These are phyloP conservation scores for Brachionus manjavacas DNA, from an alignment of 1,140 invertebrate genomes.

Conservation along the genomic window DNA sequence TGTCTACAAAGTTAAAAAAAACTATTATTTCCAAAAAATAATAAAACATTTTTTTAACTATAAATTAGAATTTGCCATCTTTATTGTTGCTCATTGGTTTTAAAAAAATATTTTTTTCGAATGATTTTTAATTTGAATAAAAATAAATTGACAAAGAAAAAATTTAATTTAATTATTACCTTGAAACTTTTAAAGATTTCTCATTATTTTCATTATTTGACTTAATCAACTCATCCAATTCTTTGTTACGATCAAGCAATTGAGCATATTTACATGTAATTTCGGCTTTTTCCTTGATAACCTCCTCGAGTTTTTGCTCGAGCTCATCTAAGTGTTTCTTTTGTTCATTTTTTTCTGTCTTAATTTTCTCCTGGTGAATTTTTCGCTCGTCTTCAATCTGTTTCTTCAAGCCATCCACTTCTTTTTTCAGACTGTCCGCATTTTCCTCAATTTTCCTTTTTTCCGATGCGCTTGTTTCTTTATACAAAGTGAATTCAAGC, in stretches of 20 bases:
- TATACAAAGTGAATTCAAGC: not conserved
- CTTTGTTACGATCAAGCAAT: not conserved
- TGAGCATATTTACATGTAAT: constrained; percentile 13
- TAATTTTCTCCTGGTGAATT: not conserved
- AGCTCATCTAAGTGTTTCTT: constrained; percentile 8
- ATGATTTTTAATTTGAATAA: too few relatives aligned
- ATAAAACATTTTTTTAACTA: too few relatives aligned
- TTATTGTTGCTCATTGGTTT: too few relatives aligned
- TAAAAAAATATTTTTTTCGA: too few relatives aligned
- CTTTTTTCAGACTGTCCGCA: not conserved
- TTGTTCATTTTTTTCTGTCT: not conserved
- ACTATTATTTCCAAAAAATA: not conserved
- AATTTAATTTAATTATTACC: not conserved
- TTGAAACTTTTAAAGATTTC: not conserved
- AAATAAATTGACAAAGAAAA: too few relatives aligned
- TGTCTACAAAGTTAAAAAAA: too few relatives aligned
- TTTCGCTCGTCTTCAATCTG: not conserved
- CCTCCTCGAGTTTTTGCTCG: not conserved
- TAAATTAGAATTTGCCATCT: too few relatives aligned
- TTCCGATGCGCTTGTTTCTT: not conserved
- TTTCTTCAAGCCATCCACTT: not conserved
- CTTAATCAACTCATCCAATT: not conserved
- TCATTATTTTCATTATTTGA: constrained; percentile 18
- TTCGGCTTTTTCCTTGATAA: constrained; percentile 14
- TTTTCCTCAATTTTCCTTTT: not conserved